Evolutionary conservation across 53 echinoderm and acorn worm genomes (phyloP).

Genomic region (Arbacia lixula): DNA sequence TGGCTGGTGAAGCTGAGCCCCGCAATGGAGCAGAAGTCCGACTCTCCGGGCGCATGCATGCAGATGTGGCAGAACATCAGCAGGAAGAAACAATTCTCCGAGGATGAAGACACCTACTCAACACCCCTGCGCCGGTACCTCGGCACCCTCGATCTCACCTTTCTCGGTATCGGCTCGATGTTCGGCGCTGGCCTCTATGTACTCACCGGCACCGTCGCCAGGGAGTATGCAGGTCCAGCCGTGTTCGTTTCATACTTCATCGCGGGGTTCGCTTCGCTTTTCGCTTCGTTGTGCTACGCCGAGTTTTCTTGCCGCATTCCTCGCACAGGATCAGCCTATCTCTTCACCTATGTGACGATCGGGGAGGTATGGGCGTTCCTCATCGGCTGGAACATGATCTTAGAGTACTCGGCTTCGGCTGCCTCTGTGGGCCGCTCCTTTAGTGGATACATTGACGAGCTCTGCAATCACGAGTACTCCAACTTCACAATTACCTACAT

Average conservation of each 20-base stretch:
- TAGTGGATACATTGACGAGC: conserved; percentile 80
- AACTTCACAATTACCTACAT: conserved; percentile 70
- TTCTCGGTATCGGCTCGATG: conserved; percentile 72
- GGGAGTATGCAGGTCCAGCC: conserved; percentile 69
- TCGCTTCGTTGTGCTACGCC: conserved; percentile 76
- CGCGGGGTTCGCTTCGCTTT: conserved; percentile 62
- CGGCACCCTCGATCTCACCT: conserved; percentile 67
- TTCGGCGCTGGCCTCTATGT: conserved; percentile 80
- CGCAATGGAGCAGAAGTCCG: too few relatives aligned
- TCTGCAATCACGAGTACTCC: conserved; percentile 50
- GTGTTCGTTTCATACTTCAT: conserved; percentile 74
- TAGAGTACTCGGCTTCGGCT: conserved; percentile 72
- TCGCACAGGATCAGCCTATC: conserved; percentile 76
- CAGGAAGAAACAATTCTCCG: conserved; percentile 49
- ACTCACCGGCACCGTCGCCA: conserved; percentile 75
- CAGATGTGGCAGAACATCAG: conserved; percentile 55
- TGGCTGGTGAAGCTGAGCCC: too few relatives aligned
- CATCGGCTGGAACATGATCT: conserved; percentile 76
- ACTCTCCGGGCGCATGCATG: too few relatives aligned
- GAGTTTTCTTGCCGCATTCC: conserved; percentile 75
- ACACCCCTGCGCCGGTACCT: conserved; percentile 71
- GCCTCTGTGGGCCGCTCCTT: conserved; percentile 70
- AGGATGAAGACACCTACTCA: conserved; percentile 42
- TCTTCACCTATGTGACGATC: conserved; percentile 66
- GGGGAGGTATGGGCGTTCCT: conserved; percentile 83